Evolutionary conservation across 2,797 vertebrate species (phyloP).

Genomic region (Schizothorax lantsangensis): DNA sequence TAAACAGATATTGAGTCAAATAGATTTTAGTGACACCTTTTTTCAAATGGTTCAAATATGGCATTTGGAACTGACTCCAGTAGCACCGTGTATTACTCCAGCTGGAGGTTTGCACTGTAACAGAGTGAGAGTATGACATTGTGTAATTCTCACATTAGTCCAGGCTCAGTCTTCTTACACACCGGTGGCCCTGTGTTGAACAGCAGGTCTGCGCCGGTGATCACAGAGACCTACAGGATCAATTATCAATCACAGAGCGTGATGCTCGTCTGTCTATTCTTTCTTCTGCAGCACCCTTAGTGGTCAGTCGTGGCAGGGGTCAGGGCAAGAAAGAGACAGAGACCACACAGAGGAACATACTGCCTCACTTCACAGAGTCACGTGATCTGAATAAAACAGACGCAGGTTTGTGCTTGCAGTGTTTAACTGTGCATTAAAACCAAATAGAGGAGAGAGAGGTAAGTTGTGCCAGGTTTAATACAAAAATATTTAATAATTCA

Average conservation of each 20-base stretch:
- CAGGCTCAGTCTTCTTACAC: conserved; percentile 6
- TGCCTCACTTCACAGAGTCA: conserved; percentile 27
- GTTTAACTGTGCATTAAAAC: conserved; percentile 69
- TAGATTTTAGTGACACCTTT: neutral
- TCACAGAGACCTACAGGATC: conserved; percentile 16
- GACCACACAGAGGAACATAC: conserved; percentile 28
- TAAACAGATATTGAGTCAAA: neutral
- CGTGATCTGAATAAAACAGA: conserved; percentile 59
- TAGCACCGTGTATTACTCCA: neutral
- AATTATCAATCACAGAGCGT: conserved; percentile 42
- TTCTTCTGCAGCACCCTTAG: conserved; percentile 22
- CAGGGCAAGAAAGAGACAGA: conserved; percentile 44
- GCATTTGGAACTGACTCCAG: neutral
- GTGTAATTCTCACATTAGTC: conserved; percentile 37
- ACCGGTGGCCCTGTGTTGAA: neutral
- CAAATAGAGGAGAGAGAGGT: conserved; percentile 63
- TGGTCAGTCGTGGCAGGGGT: conserved; percentile 59
- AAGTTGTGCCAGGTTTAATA: conserved; percentile 31
- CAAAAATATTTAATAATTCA: neutral
- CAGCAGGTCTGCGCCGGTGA: no score
- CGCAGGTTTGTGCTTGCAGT: conserved; percentile 56
- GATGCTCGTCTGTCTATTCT: conserved; percentile 38
- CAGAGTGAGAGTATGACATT: conserved; percentile 25
- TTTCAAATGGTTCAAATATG: neutral
- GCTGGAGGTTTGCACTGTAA: conserved; percentile 23